These are phyloP conservation scores for Sigmodon hispidus DNA, from an alignment of 2,113 vertebrate species.

Conservation along the genomic window DNA sequence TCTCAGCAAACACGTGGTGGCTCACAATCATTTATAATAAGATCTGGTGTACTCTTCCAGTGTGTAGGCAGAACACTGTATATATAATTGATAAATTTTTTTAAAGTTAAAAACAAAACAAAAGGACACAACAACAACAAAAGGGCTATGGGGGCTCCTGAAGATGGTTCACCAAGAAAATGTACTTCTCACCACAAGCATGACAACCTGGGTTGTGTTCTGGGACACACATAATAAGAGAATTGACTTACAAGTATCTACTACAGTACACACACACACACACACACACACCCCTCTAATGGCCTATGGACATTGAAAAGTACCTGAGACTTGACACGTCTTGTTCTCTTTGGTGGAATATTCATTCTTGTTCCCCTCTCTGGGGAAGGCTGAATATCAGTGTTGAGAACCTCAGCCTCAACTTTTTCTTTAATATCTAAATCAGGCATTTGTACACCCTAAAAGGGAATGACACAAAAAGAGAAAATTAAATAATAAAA, in stretches of 20 bases:
- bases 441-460: constrained; percentile 89
- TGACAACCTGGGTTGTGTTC: neutral
- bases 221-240: neutral
- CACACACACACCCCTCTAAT: neutral
- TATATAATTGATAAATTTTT: too few species aligned
- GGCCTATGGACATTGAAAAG: constrained; percentile 29
- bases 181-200: neutral
- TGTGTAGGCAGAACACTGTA: too few species aligned
- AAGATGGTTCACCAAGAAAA: neutral
- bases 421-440: constrained; percentile 88
- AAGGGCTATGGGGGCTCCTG: neutral
- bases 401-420: constrained; percentile 85
- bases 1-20: too few species aligned
- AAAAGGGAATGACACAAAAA: constrained; percentile 79
- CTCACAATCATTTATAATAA: too few species aligned
- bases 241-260: neutral
- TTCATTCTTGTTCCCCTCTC: constrained; percentile 86
- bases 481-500: constrained; percentile 60
- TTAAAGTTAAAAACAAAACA: too few species aligned
- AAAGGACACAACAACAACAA: too few species aligned
- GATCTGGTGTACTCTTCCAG: too few species aligned
- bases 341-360: constrained; percentile 87
- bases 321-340: constrained; percentile 89
- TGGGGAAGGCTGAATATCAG: constrained; percentile 84
- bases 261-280: neutral